Evolutionary conservation across 2,888 invertebrate genomes (phyloP).

Genomic region (Drosophila macrospina): DNA sequence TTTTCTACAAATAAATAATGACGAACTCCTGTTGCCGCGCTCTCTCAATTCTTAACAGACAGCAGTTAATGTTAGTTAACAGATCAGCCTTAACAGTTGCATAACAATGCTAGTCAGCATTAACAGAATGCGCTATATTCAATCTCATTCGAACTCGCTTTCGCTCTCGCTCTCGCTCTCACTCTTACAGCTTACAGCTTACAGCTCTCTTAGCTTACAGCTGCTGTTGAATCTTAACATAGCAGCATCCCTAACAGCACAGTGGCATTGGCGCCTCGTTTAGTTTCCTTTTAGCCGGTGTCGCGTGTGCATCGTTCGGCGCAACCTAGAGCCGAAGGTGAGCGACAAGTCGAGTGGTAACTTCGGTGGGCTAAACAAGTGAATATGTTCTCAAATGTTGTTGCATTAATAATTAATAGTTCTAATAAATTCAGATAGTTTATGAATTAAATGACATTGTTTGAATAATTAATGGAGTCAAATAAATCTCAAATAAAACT

Average conservation of each 20-base stretch:
- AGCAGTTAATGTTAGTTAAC: slow-evolving; percentile 23
- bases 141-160: slow-evolving; percentile 13
- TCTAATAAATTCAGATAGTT: not conserved
- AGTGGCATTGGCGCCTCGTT: slow-evolving; percentile 51
- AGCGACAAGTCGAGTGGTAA: slow-evolving; percentile 13
- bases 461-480: not conserved
- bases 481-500: not conserved
- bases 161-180: slow-evolving; percentile 3
- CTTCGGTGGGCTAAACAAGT: slow-evolving; percentile 31
- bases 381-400: slow-evolving; percentile 22
- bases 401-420: slow-evolving; percentile 1
- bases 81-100: slow-evolving; percentile 2
- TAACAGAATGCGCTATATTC: not conserved
- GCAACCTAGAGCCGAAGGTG: slow-evolving; percentile 42
- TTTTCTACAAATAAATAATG: slow-evolving; percentile 15
- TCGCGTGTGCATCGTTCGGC: slow-evolving; percentile 58
- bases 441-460: not conserved
- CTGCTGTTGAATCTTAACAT: slow-evolving; percentile 24
- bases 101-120: not conserved
- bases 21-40: not conserved
- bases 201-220: slow-evolving; percentile 3
- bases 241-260: slow-evolving; percentile 53
- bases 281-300: slow-evolving; percentile 79
- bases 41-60: slow-evolving; percentile 5
- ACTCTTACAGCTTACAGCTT: too few species aligned